Evolutionary conservation across 30 jellyfish, hydroid and myxozoan genomes (phyloP).

Genomic region (Pelagia noctiluca): DNA sequence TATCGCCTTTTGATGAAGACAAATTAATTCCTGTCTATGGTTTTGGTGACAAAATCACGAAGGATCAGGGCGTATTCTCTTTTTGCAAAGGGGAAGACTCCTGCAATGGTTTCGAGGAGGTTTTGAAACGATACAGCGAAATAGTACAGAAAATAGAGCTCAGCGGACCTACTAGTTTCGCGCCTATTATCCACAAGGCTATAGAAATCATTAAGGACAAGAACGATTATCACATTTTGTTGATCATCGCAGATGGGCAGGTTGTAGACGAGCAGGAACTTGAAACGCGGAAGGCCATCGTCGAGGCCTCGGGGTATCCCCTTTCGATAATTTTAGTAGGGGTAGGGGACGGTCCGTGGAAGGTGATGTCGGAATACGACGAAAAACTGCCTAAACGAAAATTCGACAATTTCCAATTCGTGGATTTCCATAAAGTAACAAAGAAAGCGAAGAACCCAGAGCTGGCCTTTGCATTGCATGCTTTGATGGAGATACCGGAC

Average conservation of each 20-base stretch:
- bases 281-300: constrained; percentile 76
- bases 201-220: constrained; percentile 49
- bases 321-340: constrained; percentile 90
- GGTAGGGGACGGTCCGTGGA: constrained; percentile 98
- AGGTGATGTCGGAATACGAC: constrained; percentile 83
- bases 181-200: constrained; percentile 83
- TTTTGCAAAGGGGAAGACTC: constrained; percentile 71
- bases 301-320: constrained; percentile 81
- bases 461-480: constrained; percentile 82
- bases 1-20: constrained; percentile 82
- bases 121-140: constrained; percentile 60
- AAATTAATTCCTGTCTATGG: constrained; percentile 86
- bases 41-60: constrained; percentile 86
- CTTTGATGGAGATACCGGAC: constrained; percentile 95
- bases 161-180: constrained; percentile 94
- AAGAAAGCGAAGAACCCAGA: constrained; percentile 75
- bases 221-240: constrained; percentile 68
- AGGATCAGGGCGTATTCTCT: constrained; percentile 76
- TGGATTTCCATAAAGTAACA: constrained; percentile 70
- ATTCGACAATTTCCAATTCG: constrained; percentile 92
- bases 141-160: constrained; percentile 74
- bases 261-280: constrained; percentile 83
- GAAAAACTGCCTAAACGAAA: constrained; percentile 75
- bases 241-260: constrained; percentile 91
- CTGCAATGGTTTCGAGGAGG: constrained; percentile 82